Conservation (phyloP, 2,888 invertebrate species). For the Nomada flava region DNA sequence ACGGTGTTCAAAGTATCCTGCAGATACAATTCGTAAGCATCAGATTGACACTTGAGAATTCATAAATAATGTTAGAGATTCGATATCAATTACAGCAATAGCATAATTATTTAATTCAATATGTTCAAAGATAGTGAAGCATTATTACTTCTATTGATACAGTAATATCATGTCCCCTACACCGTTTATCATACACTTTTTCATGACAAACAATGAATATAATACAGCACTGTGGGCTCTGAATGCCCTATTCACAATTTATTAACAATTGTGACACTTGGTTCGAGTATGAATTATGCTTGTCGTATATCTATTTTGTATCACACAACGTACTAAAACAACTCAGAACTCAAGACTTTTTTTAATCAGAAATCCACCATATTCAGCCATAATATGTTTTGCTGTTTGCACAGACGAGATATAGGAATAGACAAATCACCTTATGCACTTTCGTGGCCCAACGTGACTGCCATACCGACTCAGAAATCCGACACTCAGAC, state of each 20-base stretch:
- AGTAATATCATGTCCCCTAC: constrained; percentile 24
- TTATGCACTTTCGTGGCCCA: no score
- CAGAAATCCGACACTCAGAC: no score
- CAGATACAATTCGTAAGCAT: constrained; percentile 16
- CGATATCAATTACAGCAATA: not conserved
- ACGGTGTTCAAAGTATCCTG: constrained; percentile 45
- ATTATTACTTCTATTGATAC: constrained; percentile 23
- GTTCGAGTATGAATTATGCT: constrained; percentile 55
- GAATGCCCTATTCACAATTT: constrained; percentile 17
- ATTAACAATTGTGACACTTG: constrained; percentile 14
- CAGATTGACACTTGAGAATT: constrained; percentile 1
- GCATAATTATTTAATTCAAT: constrained; percentile 1
- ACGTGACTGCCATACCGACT: no score
- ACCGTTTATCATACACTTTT: constrained; percentile 26
- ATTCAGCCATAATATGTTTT: constrained; percentile 76
- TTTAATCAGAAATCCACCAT: constrained; percentile 60
- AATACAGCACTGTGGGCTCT: constrained; percentile 14
- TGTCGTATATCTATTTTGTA: constrained; percentile 27
- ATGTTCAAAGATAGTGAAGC: constrained; percentile 1
- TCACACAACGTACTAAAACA: constrained; percentile 46
- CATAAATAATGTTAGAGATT: not conserved
- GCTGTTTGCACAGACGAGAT: constrained; percentile 68
- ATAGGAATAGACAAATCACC: constrained; percentile 62
- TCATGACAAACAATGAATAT: constrained; percentile 41
- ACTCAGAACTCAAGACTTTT: constrained; percentile 63